Evolutionary conservation across 1,140 invertebrate species (phyloP), one percentile per base, ranked within the genome.

Genomic region (Schlechtendalia chinensis): DNA sequence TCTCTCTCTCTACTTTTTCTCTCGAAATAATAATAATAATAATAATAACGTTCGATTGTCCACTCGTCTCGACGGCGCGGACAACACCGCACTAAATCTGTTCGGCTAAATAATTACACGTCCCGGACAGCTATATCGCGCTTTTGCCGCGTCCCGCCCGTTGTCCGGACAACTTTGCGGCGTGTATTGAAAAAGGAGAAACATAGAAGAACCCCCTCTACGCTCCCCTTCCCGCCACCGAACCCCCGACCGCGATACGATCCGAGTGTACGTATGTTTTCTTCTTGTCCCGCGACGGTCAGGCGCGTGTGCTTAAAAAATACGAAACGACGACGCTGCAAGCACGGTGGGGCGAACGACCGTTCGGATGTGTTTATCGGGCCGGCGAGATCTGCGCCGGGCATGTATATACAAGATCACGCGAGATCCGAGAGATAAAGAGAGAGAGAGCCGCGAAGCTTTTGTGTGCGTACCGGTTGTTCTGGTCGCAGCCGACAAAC

Each of bases 321-420:
- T 71, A 53, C 50, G 16, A 71, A 72, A 72, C 50, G 50, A 16
- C 67, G 12, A 22, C 24, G 22, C 11, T 1, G n/a, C 39, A 47
- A 5, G 65, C 32, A 39, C 45, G 29, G 54, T 17, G 53, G 54
- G 75, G 75, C 75, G 58, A 79, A 79, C 56, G 75, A 79, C 75
- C 75, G 58, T 79, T 63, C 4, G 16, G 56, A 79, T 45, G 56
- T 59, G 75, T 79, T 79, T 79, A 61, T 61, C 75, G 24, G 22
- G 39, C n/a, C 56, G 39, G 27, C 22, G 29, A 24, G 72, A 77
- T 77, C 72, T 77, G 29, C 67, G n/a, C 32, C 19, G 54, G 32
- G 75, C 75, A 29, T 79, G 75, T 79, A 63, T 63, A 59, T 24
- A 79, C 75, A 29, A 79, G 75, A 79, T 79, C 75, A 79, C 58